Percentiles rank a stretch among this genome's conserved stretches.
phyloP scores from a whole-genome alignment of 2,888 invertebrate genomes.

The Eurois occulta region DNA sequence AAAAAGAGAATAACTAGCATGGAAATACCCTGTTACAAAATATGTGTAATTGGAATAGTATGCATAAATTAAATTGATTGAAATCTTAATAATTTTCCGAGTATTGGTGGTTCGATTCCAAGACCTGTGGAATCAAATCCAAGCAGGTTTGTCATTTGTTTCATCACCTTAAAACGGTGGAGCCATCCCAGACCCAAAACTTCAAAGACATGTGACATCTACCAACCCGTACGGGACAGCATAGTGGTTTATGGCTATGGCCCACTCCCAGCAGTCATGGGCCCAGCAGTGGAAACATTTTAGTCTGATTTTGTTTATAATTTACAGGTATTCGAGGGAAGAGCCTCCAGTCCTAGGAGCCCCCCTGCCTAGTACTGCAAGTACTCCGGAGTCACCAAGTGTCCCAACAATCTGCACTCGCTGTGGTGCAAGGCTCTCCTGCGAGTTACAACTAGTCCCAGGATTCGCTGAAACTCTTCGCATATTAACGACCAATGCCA shows the following conservation, averaged over 20 bases:
- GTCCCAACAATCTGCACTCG: slow-evolving; percentile 90
- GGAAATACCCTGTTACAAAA: neutral
- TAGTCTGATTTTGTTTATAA: slow-evolving; percentile 1
- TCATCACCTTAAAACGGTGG: neutral
- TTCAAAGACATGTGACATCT: neutral
- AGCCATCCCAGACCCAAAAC: neutral
- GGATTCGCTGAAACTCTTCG: slow-evolving; percentile 93
- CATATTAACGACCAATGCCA: slow-evolving; percentile 88
- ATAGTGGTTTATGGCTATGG: neutral
- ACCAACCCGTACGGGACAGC: neutral
- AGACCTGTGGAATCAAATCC: neutral
- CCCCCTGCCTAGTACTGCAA: slow-evolving; percentile 89
- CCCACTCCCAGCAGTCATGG: neutral
- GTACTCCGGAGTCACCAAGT: slow-evolving; percentile 77
- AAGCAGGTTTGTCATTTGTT: neutral
- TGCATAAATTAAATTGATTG: neutral
- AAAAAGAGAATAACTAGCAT: neutral
- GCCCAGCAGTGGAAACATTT: neutral
- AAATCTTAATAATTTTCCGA: neutral
- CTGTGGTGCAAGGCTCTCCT: slow-evolving; percentile 93
- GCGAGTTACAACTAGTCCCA: slow-evolving; percentile 96
- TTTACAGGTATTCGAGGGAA: slow-evolving; percentile 93
- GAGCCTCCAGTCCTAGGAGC: slow-evolving; percentile 93
- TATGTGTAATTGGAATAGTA: neutral
- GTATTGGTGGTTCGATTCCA: neutral